Evolutionary conservation across 2,113 vertebrate genomes (phyloP).

Genomic region (Poeciliopsis prolifica): DNA sequence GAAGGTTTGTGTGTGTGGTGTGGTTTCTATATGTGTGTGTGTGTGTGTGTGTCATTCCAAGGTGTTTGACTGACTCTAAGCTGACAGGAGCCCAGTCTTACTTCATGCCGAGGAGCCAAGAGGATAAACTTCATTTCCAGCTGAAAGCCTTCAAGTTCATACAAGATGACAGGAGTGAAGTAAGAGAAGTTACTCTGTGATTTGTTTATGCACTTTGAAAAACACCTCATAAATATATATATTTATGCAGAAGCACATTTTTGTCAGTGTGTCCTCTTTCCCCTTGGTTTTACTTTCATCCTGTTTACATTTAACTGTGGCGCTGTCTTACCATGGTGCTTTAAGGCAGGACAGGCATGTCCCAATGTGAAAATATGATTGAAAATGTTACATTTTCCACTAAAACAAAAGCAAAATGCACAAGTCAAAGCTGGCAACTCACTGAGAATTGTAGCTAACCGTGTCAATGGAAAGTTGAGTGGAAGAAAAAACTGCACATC

Average conservation of each 20-base stretch:
- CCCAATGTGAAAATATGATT: no score
- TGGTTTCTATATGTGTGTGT: no score
- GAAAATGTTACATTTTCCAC: no score
- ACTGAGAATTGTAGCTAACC: no score
- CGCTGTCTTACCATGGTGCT: no score
- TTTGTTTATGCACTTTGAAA: neutral
- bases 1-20: neutral
- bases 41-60: constrained; percentile 22
- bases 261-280: neutral
- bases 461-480: no score
- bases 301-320: neutral
- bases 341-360: no score
- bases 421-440: no score
- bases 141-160: constrained; percentile 73
- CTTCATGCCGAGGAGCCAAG: constrained; percentile 65
- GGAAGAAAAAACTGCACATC: no score
- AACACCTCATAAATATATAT: neutral
- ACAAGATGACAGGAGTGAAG: constrained; percentile 48
- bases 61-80: constrained; percentile 73
- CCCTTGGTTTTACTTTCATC: neutral
- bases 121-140: constrained; percentile 71
- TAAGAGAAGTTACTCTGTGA: constrained; percentile 32
- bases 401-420: no score
- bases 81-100: constrained; percentile 65
- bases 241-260: no score